Percentiles rank a stretch among this genome's conserved stretches.
Evolutionary conservation across 2,113 vertebrate genomes (phyloP).

Genomic region (Callocephalon fimbriatum): DNA sequence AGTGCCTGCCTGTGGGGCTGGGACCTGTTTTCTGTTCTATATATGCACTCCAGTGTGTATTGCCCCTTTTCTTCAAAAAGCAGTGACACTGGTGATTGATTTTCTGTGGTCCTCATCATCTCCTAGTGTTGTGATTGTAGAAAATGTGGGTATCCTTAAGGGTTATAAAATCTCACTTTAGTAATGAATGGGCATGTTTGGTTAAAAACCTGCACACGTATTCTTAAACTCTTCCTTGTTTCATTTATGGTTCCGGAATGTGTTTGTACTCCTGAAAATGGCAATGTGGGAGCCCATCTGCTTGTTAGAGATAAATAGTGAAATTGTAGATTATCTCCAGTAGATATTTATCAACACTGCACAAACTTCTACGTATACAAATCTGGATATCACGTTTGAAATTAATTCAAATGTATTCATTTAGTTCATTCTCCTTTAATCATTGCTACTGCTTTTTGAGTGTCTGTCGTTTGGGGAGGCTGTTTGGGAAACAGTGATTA

Average conservation of each 20-base stretch:
- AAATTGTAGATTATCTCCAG: conserved; percentile 7
- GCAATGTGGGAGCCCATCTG: conserved; percentile 46
- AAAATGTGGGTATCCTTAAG: not conserved
- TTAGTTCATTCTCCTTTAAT: not conserved
- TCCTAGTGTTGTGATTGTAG: not conserved
- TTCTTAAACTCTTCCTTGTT: not conserved
- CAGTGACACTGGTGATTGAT: not conserved
- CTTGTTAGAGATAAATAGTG: conserved; percentile 33
- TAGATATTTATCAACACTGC: conserved; percentile 34
- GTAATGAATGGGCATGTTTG: not conserved
- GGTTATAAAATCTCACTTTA: not conserved
- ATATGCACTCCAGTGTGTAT: not conserved
- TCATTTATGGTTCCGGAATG: not conserved
- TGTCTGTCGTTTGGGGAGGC: not conserved
- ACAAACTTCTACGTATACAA: not conserved
- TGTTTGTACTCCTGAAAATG: conserved; percentile 17
- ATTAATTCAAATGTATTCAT: not conserved
- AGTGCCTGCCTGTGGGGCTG: not conserved
- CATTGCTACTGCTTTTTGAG: not conserved
- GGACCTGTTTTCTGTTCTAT: not conserved
- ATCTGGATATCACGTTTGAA: not conserved
- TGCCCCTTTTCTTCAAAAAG: not conserved
- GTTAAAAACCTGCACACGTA: not conserved
- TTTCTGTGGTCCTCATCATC: not conserved
- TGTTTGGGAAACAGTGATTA: not conserved